phyloP scores from a whole-genome alignment of 1,140 invertebrate genomes.

The Bombyx mandarina region DNA sequence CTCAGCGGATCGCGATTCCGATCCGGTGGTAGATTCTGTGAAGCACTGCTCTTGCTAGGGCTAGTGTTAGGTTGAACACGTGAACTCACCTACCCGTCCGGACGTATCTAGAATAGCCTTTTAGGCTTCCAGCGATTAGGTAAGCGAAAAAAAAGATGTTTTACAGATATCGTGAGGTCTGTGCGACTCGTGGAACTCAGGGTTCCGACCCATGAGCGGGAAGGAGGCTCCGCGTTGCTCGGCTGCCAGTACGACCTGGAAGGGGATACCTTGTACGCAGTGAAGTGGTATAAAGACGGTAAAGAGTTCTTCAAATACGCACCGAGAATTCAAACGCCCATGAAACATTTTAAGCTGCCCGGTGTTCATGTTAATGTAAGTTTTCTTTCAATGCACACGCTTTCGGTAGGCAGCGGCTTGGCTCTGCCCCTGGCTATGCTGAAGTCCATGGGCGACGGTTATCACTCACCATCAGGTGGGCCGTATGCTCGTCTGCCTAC shows the following conservation, averaged over 20 bases:
- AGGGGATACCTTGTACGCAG: constrained; percentile 79
- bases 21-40: no score
- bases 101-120: no score
- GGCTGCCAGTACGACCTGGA: constrained; percentile 74
- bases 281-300: constrained; percentile 86
- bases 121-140: no score
- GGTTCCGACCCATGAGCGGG: constrained; percentile 72
- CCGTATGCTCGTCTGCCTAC: no score
- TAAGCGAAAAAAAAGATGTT: neutral
- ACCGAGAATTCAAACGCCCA: constrained; percentile 68
- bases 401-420: no score
- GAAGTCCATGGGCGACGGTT: no score
- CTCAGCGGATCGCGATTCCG: no score
- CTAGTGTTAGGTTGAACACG: no score
- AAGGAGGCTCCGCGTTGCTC: constrained; percentile 69
- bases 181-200: constrained; percentile 47
- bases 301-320: constrained; percentile 79
- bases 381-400: constrained; percentile 7
- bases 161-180: constrained; percentile 27
- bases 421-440: no score
- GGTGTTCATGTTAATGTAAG: constrained; percentile 78
- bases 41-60: no score
- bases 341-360: constrained; percentile 69
- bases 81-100: no score
- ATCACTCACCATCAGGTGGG: no score